Conservation (phyloP, 2,797 vertebrate species). For the Babyrousa celebensis region DNA sequence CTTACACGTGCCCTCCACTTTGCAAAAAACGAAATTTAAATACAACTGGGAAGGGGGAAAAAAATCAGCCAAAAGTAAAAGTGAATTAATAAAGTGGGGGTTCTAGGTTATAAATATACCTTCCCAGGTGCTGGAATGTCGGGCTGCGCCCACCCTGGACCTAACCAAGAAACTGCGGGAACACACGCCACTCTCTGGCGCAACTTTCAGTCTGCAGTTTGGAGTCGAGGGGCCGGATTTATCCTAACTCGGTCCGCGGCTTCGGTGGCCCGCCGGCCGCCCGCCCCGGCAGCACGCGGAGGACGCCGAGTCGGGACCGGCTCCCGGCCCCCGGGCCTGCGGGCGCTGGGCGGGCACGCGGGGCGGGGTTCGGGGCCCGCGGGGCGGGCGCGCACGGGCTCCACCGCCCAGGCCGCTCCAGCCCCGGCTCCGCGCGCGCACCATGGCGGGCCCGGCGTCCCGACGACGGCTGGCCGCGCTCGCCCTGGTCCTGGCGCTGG, state of each 20-base stretch:
- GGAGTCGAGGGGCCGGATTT: background rate
- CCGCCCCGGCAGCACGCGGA: background rate
- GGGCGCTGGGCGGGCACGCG: background rate
- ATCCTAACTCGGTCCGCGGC: background rate
- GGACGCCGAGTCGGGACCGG: background rate
- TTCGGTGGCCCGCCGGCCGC: background rate
- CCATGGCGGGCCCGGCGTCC: constrained; percentile 25
- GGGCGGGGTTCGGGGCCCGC: background rate
- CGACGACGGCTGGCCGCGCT: constrained; percentile 55
- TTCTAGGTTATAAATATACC: too few relatives aligned
- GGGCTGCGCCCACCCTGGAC: rapidly evolving
- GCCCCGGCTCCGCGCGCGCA: background rate
- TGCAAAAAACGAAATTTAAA: constrained; percentile 39
- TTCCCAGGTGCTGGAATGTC: background rate
- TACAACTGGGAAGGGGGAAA: background rate
- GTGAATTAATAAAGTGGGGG: background rate
- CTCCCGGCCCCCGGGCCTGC: background rate
- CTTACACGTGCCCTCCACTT: background rate
- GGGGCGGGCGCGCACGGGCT: background rate
- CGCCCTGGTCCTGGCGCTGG: constrained; percentile 59
- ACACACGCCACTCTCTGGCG: background rate
- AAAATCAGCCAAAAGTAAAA: background rate
- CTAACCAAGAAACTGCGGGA: background rate
- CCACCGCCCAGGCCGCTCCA: background rate
- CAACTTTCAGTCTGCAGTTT: background rate